Conservation (phyloP, 2,888 invertebrate genomes). For the Ophion obscuratus region DNA sequence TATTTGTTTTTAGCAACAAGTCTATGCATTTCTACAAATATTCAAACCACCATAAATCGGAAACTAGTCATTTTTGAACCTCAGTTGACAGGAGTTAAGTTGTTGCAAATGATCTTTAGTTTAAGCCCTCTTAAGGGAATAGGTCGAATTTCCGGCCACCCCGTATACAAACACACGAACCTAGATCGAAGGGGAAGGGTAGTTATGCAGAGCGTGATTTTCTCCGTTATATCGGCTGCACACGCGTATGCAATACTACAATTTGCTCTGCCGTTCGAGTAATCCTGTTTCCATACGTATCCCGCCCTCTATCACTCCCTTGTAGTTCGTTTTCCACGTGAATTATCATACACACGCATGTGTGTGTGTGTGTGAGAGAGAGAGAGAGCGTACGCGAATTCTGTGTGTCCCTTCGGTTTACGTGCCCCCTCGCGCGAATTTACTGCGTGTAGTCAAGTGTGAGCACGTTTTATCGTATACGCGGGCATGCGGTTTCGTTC, state of each 20-base stretch:
- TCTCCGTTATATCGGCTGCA: constrained; percentile 55
- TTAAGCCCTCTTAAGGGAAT: no score
- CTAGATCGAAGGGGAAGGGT: constrained; percentile 6
- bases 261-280: constrained; percentile 54
- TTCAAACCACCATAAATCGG: no score
- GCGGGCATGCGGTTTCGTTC: constrained; percentile 49
- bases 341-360: constrained; percentile 13
- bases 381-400: constrained; percentile 7
- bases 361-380: no score
- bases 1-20: no score
- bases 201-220: constrained; percentile 47
- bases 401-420: constrained; percentile 10
- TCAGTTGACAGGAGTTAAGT: no score
- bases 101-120: no score
- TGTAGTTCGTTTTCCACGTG: constrained; percentile 40
- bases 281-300: constrained; percentile 36
- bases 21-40: no score
- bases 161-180: background rate
- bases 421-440: constrained; percentile 46
- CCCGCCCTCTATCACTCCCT: constrained; percentile 3
- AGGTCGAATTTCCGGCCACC: no score
- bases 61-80: no score
- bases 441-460: constrained; percentile 48
- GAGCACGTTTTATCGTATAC: constrained; percentile 44
- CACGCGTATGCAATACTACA: constrained; percentile 57